Base-by-base conservation (phyloP, 1,140 invertebrate genomes). In the Anoplophora glabripennis region DNA sequence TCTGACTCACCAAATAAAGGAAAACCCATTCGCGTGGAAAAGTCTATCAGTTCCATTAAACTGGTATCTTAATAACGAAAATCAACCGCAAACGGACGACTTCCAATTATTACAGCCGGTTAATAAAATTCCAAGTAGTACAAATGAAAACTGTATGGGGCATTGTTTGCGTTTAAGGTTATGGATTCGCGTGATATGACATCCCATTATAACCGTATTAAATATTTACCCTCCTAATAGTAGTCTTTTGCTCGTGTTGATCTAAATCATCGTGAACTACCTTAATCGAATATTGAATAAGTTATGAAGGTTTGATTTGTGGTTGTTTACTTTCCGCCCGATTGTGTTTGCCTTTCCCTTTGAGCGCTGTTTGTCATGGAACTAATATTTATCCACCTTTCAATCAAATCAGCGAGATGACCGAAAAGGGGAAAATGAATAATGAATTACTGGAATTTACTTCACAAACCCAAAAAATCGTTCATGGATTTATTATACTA, bases 231-330 rank as follows among this genome's bases (percentile, higher is more conserved):
- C 53, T 54, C 48, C 64, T 73, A 73, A 73, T 73, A 57, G 70
- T 68, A 64, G 72, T 72, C 70, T 72, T 73, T 73, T 72, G 69
- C 63, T 67, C 70, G 61, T 66, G 70, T 73, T 72, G 72, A 73
- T 73, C 72, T 63, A 69, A 68, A 71, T 71, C 65, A 71, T 72
- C 66, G 70, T 64, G 70, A 69, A 69, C 66, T 14, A 59, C 68
- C 63, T 67, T 72, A 73, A 73, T 73, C 70, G 70, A 73, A 73
- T 67, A 35, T 14, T 73, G 72, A 72, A 73, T 73, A 71, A 72
- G 61, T 72, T 49, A 73, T 73, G 61, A 68, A 53, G 54, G 37
- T 68, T 65, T 72, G 70, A 72, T 72, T 72, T 66, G 67, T 65
- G 63, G 63, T 60, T 65, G 63, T 69, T 66, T 63, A 53, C 44